phyloP scores from a whole-genome alignment of 2,888 invertebrate genomes.

The Sphaeridia pumilis region DNA sequence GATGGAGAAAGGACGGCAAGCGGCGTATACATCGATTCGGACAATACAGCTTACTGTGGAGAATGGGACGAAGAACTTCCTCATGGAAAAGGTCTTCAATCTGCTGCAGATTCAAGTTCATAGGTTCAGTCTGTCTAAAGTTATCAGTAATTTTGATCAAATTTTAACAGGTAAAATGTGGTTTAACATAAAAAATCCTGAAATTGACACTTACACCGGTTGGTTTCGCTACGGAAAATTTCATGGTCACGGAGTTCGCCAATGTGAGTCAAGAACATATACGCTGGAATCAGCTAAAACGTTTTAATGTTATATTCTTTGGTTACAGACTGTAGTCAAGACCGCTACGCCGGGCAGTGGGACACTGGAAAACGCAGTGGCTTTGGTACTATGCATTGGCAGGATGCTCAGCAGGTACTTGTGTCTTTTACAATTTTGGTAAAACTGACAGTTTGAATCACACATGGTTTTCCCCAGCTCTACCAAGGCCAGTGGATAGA shows the following conservation, averaged over 20 bases:
- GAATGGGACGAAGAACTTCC: slow-evolving; percentile 24
- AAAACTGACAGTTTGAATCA: not conserved
- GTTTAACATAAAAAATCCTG: slow-evolving; percentile 27
- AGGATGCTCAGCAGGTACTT: slow-evolving; percentile 21
- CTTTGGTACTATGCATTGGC: slow-evolving; percentile 33
- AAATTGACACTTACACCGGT: slow-evolving; percentile 31
- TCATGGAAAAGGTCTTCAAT: not conserved
- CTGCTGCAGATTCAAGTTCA: too few species aligned
- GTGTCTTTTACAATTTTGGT: not conserved
- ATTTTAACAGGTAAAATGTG: slow-evolving; percentile 26
- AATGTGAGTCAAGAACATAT: not conserved
- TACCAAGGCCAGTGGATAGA: slow-evolving; percentile 30
- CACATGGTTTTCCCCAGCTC: slow-evolving; percentile 11
- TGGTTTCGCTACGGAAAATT: slow-evolving; percentile 24
- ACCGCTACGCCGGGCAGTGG: slow-evolving; percentile 28
- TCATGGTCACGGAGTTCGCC: slow-evolving; percentile 17
- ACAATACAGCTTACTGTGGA: slow-evolving; percentile 24
- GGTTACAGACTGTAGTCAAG: slow-evolving; percentile 8
- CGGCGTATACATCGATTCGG: slow-evolving; percentile 24
- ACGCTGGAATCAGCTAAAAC: too few species aligned
- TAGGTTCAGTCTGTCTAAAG: too few species aligned
- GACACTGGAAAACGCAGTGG: slow-evolving; percentile 21
- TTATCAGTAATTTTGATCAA: not conserved
- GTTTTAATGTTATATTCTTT: too few species aligned
- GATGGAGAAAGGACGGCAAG: slow-evolving; percentile 22